A percentile compares a stretch with the other conserved stretches of the same genome.
Evolutionary conservation across 2,113 vertebrate genomes (phyloP).

Genomic region (Gnathochromis pfefferi): DNA sequence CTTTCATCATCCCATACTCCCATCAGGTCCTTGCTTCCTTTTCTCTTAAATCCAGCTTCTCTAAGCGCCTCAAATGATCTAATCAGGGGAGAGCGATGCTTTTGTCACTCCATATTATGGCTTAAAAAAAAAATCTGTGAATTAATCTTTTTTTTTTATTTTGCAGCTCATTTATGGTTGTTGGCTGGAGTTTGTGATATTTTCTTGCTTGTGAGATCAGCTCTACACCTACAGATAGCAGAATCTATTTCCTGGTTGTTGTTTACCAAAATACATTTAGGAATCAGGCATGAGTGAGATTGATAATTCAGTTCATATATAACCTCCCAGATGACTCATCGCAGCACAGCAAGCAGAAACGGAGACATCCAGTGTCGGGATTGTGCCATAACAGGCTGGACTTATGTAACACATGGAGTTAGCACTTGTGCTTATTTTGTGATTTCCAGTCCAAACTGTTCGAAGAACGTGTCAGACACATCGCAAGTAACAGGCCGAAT

Average conservation of each 20-base stretch:
- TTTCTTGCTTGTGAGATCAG: background rate
- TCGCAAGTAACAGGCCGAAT: background rate
- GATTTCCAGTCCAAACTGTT: background rate
- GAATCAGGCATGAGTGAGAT: slow-evolving; percentile 16
- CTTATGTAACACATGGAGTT: slow-evolving; percentile 60
- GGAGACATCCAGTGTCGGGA: slow-evolving; percentile 52
- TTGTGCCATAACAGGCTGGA: background rate
- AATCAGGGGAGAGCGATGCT: background rate
- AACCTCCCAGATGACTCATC: slow-evolving; percentile 44
- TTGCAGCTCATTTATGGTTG: background rate
- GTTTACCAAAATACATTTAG: background rate
- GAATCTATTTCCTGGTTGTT: background rate
- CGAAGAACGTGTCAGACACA: background rate
- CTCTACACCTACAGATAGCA: background rate
- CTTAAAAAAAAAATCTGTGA: background rate
- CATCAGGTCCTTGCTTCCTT: background rate
- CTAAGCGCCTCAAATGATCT: background rate
- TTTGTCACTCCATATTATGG: background rate
- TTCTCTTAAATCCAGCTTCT: background rate
- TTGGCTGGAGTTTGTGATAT: background rate
- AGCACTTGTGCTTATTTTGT: slow-evolving; percentile 14
- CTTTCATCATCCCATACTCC: background rate
- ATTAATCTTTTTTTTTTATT: background rate
- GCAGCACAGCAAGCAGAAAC: background rate
- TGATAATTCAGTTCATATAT: slow-evolving; percentile 10